Evolutionary conservation across 2,113 vertebrate genomes (phyloP).

Genomic region (Loxodonta africana): DNA sequence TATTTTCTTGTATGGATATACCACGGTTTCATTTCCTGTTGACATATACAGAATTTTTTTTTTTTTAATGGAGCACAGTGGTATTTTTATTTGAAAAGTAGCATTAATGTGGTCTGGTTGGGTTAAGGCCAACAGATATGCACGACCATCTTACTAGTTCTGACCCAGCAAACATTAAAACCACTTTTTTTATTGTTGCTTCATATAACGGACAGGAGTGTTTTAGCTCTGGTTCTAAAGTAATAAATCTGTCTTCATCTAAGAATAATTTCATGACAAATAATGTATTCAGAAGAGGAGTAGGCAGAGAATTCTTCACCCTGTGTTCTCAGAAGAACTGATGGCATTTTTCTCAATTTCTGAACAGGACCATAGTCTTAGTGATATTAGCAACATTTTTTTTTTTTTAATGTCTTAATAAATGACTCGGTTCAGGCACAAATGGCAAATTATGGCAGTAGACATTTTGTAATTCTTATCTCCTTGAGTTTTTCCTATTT

Average conservation of each 20-base stretch:
- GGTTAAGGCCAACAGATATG: background rate
- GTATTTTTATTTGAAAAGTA: conserved; percentile 32
- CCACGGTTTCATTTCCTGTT: background rate
- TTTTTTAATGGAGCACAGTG: background rate
- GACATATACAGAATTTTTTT: too few species aligned
- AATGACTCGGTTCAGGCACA: background rate
- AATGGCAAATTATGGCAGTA: conserved; percentile 12
- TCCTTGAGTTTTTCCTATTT: conserved; percentile 29
- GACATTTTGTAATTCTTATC: background rate
- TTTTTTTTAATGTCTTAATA: background rate
- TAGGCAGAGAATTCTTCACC: background rate
- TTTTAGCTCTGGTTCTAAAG: conserved; percentile 14
- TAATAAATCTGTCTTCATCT: background rate
- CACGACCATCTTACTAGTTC: background rate
- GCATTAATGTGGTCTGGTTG: background rate
- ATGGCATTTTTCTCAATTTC: background rate
- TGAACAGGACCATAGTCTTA: background rate
- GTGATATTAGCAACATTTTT: background rate
- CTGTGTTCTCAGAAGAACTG: background rate
- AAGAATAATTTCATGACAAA: conserved; percentile 4
- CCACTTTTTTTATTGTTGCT: background rate
- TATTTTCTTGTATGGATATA: background rate
- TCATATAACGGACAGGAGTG: background rate
- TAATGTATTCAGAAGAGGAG: background rate
- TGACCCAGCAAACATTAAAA: background rate